Evolutionary conservation across 2,113 vertebrate species (phyloP).

Genomic region (Fulmarus glacialis): DNA sequence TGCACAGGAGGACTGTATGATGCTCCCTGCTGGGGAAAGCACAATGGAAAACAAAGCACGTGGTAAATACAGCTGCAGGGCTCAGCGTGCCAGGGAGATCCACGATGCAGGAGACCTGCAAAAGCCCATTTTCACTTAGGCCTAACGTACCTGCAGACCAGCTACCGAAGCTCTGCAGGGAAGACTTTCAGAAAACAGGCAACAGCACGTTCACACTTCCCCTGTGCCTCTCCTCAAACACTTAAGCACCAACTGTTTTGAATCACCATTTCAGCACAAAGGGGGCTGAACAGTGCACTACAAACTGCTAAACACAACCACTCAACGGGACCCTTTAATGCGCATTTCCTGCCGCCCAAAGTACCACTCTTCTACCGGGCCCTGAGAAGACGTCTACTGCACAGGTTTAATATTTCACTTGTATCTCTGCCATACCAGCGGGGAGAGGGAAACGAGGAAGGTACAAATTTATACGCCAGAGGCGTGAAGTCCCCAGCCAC

Average conservation of each 20-base stretch:
- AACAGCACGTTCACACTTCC: neutral
- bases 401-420: neutral
- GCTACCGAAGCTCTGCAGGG: neutral
- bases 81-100: neutral
- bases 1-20: neutral
- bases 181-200: neutral
- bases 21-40: neutral
- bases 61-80: neutral
- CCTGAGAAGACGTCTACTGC: neutral
- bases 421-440: neutral
- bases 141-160: neutral
- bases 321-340: neutral
- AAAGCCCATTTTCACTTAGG: neutral
- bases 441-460: neutral
- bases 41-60: rapidly evolving
- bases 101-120: neutral
- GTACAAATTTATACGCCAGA: neutral
- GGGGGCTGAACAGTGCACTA: neutral
- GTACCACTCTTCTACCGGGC: neutral
- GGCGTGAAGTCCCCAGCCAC: neutral
- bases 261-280: neutral
- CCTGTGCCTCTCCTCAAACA: neutral
- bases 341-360: neutral
- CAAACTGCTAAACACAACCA: neutral
- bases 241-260: neutral